Percentiles rank a stretch among this genome's conserved stretches.
Conservation (phyloP, 2,888 invertebrate species). For the Pyrocoelia pectoralis region DNA sequence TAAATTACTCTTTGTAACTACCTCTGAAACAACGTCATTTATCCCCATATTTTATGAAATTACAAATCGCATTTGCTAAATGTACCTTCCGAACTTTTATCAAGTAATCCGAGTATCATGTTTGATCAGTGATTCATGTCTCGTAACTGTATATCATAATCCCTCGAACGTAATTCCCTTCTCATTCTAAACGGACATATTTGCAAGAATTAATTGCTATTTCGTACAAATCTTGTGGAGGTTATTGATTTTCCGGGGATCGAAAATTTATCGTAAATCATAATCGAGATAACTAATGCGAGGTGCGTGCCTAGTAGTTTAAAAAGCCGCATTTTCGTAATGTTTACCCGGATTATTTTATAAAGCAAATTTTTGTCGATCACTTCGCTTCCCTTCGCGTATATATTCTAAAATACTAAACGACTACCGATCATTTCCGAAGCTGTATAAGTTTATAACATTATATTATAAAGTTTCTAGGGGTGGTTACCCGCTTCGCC, state of each 20-base stretch:
- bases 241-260: no score
- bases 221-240: not conserved
- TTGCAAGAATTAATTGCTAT: slow-evolving; percentile 3
- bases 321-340: slow-evolving; percentile 34
- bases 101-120: slow-evolving; percentile 4
- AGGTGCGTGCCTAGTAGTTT: slow-evolving; percentile 38
- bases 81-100: slow-evolving; percentile 1
- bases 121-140: slow-evolving; percentile 23
- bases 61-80: not conserved
- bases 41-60: no score
- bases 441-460: slow-evolving; percentile 31
- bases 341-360: slow-evolving; percentile 36
- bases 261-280: slow-evolving; percentile 30
- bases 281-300: slow-evolving; percentile 36
- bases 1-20: no score
- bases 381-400: slow-evolving; percentile 18
- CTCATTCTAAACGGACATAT: slow-evolving; percentile 12
- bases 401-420: slow-evolving; percentile 11
- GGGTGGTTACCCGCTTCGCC: slow-evolving; percentile 32
- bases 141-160: slow-evolving; percentile 15
- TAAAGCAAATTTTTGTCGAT: slow-evolving; percentile 17
- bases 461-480: slow-evolving; percentile 30
- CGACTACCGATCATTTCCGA: slow-evolving; percentile 25
- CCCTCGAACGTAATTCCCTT: slow-evolving; percentile 15
- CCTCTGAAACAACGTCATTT: no score